Conservation (phyloP, 2,888 invertebrate genomes). For the Meghimatium bilineatum region DNA sequence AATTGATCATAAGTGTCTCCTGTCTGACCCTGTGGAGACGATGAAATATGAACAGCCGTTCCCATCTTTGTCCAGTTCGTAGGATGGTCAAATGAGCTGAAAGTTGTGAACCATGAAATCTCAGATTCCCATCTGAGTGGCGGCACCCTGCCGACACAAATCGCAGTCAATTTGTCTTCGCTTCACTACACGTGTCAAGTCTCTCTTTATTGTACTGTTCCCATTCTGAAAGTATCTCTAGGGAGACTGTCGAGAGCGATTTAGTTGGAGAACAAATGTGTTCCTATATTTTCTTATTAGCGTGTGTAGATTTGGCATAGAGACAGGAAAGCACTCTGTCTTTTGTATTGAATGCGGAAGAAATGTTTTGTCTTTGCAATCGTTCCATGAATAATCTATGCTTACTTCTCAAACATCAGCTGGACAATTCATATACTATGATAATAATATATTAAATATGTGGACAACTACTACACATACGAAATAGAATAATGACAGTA, state of each 20-base stretch:
- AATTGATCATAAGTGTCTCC: constrained; percentile 7
- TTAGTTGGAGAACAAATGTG: background rate
- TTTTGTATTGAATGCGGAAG: too few relatives aligned
- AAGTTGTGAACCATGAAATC: background rate
- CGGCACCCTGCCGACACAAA: constrained; percentile 19
- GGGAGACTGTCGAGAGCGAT: background rate
- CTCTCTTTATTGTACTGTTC: background rate
- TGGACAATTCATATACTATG: too few relatives aligned
- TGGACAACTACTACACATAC: too few relatives aligned
- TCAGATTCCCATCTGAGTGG: background rate
- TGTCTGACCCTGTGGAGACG: background rate
- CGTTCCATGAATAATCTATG: too few relatives aligned
- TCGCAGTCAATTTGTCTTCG: constrained; percentile 32
- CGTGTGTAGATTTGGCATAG: background rate
- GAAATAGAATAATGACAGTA: too few relatives aligned
- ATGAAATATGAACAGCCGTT: background rate
- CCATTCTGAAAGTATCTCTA: background rate
- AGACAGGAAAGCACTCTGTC: background rate
- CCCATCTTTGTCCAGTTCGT: constrained; percentile 1
- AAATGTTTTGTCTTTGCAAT: too few relatives aligned
- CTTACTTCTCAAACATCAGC: too few relatives aligned
- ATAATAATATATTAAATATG: too few relatives aligned
- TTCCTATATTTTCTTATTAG: background rate
- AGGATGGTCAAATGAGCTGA: constrained; percentile 21
- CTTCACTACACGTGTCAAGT: background rate